Conservation (phyloP, 2,888 invertebrate species). For the Keiferia lycopersicella region DNA sequence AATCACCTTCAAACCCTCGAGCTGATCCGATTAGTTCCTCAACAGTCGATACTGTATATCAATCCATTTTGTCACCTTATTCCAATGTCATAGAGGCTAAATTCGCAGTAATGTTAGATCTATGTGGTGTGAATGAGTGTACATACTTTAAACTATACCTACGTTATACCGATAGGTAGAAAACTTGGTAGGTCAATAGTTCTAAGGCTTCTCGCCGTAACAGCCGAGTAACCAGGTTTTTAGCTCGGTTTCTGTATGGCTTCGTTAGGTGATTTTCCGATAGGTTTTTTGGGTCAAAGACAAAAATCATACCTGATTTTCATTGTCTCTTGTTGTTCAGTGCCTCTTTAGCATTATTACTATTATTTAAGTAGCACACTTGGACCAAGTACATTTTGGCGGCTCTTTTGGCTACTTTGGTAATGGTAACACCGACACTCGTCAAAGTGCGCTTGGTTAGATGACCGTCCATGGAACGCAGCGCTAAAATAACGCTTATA, state of each 20-base stretch:
- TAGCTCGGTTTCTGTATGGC: conserved; percentile 14
- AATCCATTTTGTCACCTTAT: not conserved
- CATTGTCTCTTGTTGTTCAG: not conserved
- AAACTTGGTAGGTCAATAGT: conserved; percentile 1
- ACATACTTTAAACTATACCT: not conserved
- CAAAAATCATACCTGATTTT: not conserved
- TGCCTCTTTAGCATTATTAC: too few species aligned
- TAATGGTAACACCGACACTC: too few species aligned
- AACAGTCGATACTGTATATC: not conserved
- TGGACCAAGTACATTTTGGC: too few species aligned
- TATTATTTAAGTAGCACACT: too few species aligned
- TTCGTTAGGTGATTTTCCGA: conserved; percentile 4
- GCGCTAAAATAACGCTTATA: too few species aligned
- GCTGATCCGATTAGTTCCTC: not conserved
- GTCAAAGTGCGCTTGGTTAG: too few species aligned
- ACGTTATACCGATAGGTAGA: too few species aligned
- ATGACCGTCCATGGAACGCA: too few species aligned
- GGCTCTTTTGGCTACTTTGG: too few species aligned
- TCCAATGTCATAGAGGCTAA: not conserved
- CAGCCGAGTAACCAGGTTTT: not conserved
- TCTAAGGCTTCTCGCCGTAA: not conserved
- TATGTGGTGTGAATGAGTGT: conserved; percentile 1
- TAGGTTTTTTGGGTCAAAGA: conserved; percentile 5
- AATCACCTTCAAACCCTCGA: conserved; percentile 8
- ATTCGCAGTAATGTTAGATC: not conserved